Evolutionary conservation across 2,113 vertebrate species (phyloP).

Genomic region (Nyctereutes procyonoides): DNA sequence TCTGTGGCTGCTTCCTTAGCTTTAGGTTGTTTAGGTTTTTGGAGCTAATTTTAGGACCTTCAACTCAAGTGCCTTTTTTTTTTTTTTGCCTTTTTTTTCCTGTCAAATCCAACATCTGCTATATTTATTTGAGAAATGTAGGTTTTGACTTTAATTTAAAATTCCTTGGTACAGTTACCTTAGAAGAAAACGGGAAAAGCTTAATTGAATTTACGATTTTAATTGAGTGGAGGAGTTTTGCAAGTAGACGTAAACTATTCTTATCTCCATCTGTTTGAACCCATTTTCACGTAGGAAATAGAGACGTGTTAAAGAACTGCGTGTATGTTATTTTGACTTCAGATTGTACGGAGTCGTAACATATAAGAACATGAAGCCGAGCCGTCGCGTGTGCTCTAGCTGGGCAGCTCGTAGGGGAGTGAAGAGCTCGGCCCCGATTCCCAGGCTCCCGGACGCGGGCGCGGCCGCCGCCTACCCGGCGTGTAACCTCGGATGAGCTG

Average conservation of each 20-base stretch:
- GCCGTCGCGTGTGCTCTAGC: accelerated
- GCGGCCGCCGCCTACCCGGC: too few species aligned
- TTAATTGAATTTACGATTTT: not conserved
- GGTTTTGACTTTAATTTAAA: not conserved
- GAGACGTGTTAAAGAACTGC: not conserved
- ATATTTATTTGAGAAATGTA: not conserved
- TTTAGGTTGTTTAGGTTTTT: too few species aligned
- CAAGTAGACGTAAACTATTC: not conserved
- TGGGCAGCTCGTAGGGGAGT: not conserved
- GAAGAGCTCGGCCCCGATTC: too few species aligned
- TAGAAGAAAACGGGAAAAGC: not conserved
- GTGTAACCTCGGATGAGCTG: not conserved
- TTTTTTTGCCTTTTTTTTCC: too few species aligned
- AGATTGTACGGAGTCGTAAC: not conserved
- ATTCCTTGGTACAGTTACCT: not conserved
- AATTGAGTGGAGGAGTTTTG: not conserved
- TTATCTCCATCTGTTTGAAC: not conserved
- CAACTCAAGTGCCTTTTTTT: not conserved
- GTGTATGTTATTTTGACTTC: not conserved
- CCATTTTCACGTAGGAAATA: not conserved
- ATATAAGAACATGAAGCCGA: not conserved
- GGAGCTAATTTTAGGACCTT: not conserved
- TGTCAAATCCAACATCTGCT: not conserved
- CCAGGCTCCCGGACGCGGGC: too few species aligned
- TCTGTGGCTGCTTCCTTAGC: not conserved